phyloP scores from a whole-genome alignment of 2,113 vertebrate genomes.

The Myodes glareolus region DNA sequence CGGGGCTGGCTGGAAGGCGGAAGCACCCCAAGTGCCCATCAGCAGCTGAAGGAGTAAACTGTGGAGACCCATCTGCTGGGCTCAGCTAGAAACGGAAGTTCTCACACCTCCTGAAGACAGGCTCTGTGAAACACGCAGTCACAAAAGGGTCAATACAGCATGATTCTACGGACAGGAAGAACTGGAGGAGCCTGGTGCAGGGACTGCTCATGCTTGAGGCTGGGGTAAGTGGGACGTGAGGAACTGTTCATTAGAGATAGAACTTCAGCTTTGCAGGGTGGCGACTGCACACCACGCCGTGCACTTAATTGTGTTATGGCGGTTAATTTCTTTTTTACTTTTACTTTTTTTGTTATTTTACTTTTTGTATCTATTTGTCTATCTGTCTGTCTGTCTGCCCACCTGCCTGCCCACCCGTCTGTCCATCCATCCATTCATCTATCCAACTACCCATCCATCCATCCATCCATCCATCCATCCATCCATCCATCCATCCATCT shows the following conservation, averaged over 20 bases:
- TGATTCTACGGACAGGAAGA: background rate
- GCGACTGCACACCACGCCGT: background rate
- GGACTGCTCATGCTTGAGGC: background rate
- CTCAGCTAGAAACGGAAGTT: background rate
- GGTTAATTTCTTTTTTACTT: background rate
- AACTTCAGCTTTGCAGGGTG: background rate
- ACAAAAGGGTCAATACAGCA: background rate
- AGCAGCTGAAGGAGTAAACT: background rate
- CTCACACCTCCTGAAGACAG: background rate
- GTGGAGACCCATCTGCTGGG: fast-evolving
- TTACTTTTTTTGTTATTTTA: background rate
- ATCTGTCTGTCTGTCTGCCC: too few relatives aligned
- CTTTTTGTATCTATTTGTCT: background rate
- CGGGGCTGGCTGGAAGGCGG: background rate
- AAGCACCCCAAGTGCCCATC: fast-evolving
- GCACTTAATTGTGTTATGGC: background rate
- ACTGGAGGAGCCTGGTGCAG: background rate
- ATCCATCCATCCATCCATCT: too few relatives aligned
- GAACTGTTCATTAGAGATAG: fast-evolving
- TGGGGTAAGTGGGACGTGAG: fast-evolving
- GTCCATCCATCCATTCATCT: too few relatives aligned
- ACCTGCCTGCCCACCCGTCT: fast-evolving
- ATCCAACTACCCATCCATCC: too few relatives aligned
- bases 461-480: too few relatives aligned
- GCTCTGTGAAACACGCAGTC: too few relatives aligned